phyloP scores from a whole-genome alignment of 2,888 invertebrate genomes.

The Cabera pusaria region DNA sequence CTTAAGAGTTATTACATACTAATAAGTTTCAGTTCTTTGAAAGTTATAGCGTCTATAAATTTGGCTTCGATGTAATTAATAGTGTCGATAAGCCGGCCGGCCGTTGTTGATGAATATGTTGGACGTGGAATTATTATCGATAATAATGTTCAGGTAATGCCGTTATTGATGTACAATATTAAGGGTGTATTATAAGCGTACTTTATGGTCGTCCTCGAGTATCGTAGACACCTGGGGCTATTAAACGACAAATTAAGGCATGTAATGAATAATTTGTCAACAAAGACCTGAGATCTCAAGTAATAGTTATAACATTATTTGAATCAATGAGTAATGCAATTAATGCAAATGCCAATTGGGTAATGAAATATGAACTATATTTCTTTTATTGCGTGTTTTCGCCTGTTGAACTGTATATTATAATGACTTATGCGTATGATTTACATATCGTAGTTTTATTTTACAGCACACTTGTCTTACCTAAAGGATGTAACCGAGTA shows the following conservation, averaged over 20 bases:
- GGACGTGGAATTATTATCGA: constrained; percentile 38
- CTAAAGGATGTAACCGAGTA: too few species aligned
- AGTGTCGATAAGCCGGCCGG: constrained; percentile 48
- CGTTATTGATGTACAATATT: constrained; percentile 25
- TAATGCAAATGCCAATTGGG: too few species aligned
- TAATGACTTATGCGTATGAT: too few species aligned
- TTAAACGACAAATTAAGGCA: constrained; percentile 4
- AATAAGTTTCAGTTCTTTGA: constrained; percentile 57
- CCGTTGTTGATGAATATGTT: constrained; percentile 48
- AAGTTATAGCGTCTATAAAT: constrained; percentile 67
- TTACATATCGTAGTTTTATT: too few species aligned
- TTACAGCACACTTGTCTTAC: too few species aligned
- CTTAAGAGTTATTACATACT: constrained; percentile 52
- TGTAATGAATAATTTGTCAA: too few species aligned
- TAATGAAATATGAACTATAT: too few species aligned
- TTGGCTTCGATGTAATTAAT: constrained; percentile 57
- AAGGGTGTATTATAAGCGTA: constrained; percentile 23
- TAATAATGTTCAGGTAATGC: constrained; percentile 31
- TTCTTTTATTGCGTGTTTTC: too few species aligned
- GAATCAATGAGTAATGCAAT: too few species aligned
- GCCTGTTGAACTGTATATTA: too few species aligned
- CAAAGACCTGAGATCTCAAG: too few species aligned
- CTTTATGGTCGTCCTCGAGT: constrained; percentile 27
- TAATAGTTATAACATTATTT: too few species aligned
- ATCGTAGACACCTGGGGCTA: constrained; percentile 21